Percentiles rank a stretch among this genome's conserved stretches.
These are phyloP conservation scores for Onchidella celtica DNA, from an alignment of 2,888 invertebrate genomes.

Conservation along the genomic window DNA sequence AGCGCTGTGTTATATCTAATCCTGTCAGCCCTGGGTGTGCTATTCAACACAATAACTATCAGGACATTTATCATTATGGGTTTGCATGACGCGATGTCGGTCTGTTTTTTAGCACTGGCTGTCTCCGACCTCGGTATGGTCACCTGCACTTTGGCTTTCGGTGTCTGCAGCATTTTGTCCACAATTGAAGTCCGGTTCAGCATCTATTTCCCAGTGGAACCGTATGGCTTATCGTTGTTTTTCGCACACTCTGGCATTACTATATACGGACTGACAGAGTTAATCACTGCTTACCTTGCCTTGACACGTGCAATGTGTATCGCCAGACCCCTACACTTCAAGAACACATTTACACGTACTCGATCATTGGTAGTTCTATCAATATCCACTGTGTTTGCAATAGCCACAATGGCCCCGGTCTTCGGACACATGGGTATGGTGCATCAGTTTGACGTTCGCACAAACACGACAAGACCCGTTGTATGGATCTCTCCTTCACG, in stretches of 20 bases:
- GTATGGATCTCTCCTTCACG: neutral
- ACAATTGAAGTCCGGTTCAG: neutral
- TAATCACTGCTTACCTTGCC: conserved; percentile 17
- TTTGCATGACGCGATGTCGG: neutral
- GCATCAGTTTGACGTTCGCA: neutral
- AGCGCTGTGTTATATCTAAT: no score
- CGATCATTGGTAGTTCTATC: neutral
- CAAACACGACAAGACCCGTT: neutral
- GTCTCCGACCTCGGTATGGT: neutral
- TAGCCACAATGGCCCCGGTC: neutral
- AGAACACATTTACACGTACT: neutral
- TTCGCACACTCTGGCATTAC: neutral
- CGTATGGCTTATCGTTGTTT: neutral
- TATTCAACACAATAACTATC: conserved; percentile 1
- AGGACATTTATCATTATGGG: neutral
- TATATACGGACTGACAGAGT: neutral
- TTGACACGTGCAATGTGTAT: conserved; percentile 10
- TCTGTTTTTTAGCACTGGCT: neutral
- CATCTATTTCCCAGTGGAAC: conserved; percentile 5
- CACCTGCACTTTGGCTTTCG: neutral
- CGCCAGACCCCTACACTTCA: conserved; percentile 23
- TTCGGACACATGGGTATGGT: neutral
- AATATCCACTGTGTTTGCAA: neutral
- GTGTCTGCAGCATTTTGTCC: neutral
- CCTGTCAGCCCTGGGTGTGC: no score